Conservation (phyloP, 2,797 vertebrate genomes). For the Dipus sagitta region DNA sequence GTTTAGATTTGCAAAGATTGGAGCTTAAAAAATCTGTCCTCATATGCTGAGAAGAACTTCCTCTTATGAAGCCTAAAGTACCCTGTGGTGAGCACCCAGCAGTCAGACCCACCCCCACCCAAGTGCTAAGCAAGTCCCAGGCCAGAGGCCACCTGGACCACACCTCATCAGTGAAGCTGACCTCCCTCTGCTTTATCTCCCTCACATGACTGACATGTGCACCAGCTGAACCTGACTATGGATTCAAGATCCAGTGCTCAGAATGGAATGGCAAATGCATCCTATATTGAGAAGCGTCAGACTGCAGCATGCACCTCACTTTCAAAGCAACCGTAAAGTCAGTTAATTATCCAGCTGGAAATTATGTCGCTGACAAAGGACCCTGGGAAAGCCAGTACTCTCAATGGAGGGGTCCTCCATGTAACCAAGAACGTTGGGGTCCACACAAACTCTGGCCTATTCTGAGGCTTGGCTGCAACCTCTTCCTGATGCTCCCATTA, state of each 20-base stretch:
- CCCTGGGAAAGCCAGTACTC: conserved; percentile 85
- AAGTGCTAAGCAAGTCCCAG: background rate
- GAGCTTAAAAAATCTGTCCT: background rate
- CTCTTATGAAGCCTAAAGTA: background rate
- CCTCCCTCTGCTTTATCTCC: background rate
- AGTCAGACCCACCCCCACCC: background rate
- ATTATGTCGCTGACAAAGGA: conserved; percentile 87
- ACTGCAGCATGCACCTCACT: conserved; percentile 72
- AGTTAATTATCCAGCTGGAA: conserved; percentile 87
- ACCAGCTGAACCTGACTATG: conserved; percentile 29
- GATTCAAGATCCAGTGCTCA: conserved; percentile 42
- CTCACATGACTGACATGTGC: background rate
- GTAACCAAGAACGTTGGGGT: conserved; percentile 79
- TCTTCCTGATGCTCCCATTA: conserved; percentile 18
- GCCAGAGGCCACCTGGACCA: background rate
- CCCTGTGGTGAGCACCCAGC: background rate
- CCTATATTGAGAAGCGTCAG: conserved; percentile 1
- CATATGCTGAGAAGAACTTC: background rate
- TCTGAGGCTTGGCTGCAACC: background rate
- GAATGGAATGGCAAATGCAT: conserved; percentile 30
- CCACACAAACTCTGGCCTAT: conserved; percentile 77
- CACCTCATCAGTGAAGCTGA: background rate
- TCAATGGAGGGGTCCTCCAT: conserved; percentile 76
- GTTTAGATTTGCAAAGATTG: background rate
- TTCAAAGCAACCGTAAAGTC: conserved; percentile 84